Conservation (phyloP, 1,140 invertebrate genomes). For the Dinoponera quadriceps region DNA sequence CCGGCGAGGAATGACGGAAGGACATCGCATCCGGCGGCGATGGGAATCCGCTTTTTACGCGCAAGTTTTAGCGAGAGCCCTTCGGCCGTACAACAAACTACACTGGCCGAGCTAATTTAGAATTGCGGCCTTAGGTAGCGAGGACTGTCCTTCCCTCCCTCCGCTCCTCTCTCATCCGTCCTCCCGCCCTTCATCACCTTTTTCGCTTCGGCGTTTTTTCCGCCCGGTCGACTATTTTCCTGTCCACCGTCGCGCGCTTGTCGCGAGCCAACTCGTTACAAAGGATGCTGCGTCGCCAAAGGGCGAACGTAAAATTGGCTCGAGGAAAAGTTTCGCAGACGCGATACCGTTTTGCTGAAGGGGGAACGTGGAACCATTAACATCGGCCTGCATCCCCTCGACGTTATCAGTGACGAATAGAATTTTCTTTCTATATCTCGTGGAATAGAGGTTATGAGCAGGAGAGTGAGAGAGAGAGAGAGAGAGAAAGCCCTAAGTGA, state of each 20-base stretch:
- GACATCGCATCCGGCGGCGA: background rate
- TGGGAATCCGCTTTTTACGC: constrained; percentile 47
- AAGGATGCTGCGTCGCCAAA: constrained; percentile 68
- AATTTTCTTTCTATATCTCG: constrained; percentile 34
- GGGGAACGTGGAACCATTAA: constrained; percentile 61
- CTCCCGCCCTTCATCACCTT: constrained; percentile 41
- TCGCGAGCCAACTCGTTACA: constrained; percentile 68
- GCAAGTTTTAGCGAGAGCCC: constrained; percentile 11
- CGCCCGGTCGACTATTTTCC: constrained; percentile 43
- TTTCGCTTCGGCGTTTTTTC: constrained; percentile 51
- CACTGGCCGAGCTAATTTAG: constrained; percentile 46
- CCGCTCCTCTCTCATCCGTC: background rate
- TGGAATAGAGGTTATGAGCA: background rate
- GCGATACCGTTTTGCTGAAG: constrained; percentile 55
- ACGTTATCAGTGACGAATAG: constrained; percentile 5
- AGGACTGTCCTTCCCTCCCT: background rate
- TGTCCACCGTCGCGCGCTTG: constrained; percentile 58
- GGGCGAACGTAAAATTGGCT: constrained; percentile 72
- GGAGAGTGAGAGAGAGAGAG: constrained; percentile 2
- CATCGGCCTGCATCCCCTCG: constrained; percentile 30
- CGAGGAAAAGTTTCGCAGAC: constrained; percentile 67
- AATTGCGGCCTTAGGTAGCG: constrained; percentile 37
- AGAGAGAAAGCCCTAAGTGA: too few species aligned
- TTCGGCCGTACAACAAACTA: constrained; percentile 11
- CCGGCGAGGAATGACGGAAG: background rate